phyloP scores from a whole-genome alignment of 2,113 vertebrate genomes.

The Mastomys coucha region DNA sequence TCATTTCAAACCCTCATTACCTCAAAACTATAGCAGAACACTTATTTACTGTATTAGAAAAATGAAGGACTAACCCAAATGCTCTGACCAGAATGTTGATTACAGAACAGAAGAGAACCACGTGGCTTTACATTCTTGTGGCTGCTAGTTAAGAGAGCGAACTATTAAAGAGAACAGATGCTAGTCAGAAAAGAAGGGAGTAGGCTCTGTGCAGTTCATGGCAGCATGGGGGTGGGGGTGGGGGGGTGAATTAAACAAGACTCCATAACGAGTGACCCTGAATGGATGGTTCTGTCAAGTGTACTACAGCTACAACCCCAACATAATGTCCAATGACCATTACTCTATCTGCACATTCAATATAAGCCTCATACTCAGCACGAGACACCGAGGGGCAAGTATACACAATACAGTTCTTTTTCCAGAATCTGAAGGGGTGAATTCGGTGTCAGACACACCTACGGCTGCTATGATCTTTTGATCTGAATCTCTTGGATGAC shows the following conservation, averaged over 20 bases:
- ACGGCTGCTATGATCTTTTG: not conserved
- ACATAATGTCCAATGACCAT: too few species aligned
- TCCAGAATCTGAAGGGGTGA: not conserved
- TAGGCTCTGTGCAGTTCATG: not conserved
- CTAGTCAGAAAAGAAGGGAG: not conserved
- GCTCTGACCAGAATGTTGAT: not conserved
- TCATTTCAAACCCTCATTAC: slow-evolving; percentile 61
- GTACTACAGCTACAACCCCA: not conserved
- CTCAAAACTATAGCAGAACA: not conserved
- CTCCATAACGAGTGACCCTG: not conserved
- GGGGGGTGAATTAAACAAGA: not conserved
- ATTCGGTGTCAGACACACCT: not conserved
- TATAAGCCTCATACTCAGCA: not conserved
- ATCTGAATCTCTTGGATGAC: not conserved
- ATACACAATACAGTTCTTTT: not conserved
- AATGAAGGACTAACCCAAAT: slow-evolving; percentile 55
- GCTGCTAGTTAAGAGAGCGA: not conserved
- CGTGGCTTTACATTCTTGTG: not conserved
- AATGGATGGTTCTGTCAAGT: not conserved
- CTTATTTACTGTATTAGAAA: slow-evolving; percentile 63
- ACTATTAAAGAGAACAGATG: slow-evolving; percentile 25
- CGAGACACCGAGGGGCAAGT: not conserved
- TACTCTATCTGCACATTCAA: not conserved
- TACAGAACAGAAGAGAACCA: slow-evolving; percentile 6
- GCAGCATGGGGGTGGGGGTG: accelerated